phyloP scores from a whole-genome alignment of 2,888 invertebrate genomes.

The Chorisops tibialis region DNA sequence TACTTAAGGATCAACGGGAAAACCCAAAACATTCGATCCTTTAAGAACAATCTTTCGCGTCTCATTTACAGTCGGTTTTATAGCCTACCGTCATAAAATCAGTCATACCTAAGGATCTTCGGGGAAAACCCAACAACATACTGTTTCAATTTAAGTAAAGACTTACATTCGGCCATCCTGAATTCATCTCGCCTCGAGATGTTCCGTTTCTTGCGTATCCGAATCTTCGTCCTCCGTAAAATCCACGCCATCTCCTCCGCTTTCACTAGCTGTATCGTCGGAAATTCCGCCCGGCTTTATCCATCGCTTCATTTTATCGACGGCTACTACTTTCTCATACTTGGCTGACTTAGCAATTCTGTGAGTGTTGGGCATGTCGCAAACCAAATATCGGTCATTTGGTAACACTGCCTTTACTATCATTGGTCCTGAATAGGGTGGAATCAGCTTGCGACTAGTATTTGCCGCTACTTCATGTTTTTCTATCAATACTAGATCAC shows the following conservation, averaged over 20 bases:
- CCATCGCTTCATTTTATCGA: background rate
- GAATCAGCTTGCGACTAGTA: too few relatives aligned
- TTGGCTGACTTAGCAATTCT: background rate
- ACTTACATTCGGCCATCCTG: background rate
- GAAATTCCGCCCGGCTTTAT: background rate
- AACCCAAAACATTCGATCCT: too few relatives aligned
- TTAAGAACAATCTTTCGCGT: too few relatives aligned
- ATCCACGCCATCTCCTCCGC: background rate
- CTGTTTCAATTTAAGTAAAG: too few relatives aligned
- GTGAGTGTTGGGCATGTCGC: background rate
- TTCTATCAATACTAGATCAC: background rate
- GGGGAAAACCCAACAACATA: too few relatives aligned
- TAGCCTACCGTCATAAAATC: too few relatives aligned
- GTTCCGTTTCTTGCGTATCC: background rate
- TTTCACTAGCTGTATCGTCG: background rate
- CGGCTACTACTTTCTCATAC: background rate
- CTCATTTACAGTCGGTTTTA: too few relatives aligned
- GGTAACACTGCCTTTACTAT: too few relatives aligned
- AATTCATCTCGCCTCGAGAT: background rate
- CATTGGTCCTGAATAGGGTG: too few relatives aligned
- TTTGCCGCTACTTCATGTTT: too few relatives aligned
- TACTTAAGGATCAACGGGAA: too few relatives aligned
- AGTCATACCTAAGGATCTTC: too few relatives aligned
- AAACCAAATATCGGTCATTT: background rate
- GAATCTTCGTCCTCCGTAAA: background rate